phyloP scores from a whole-genome alignment of 2,113 vertebrate species.

The Athene noctua region DNA sequence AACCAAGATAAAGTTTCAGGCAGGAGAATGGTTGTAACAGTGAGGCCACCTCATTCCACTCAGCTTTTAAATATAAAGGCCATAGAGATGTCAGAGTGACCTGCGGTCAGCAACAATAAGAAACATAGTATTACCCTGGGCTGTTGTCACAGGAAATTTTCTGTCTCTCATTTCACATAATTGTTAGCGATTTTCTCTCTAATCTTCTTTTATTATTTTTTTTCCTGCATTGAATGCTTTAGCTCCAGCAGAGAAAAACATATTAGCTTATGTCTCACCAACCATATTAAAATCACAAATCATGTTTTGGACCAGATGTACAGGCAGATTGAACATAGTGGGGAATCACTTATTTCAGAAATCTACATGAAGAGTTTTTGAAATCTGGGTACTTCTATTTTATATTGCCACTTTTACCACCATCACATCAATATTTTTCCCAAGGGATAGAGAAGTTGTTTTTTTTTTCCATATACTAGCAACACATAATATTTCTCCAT shows the following conservation, averaged over 20 bases:
- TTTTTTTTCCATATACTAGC: background rate
- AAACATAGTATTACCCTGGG: background rate
- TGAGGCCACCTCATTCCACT: background rate
- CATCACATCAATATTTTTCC: background rate
- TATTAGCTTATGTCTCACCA: slow-evolving; percentile 16
- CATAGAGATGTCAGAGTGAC: background rate
- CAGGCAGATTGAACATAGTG: slow-evolving; percentile 5
- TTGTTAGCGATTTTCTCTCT: background rate
- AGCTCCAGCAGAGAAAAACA: slow-evolving; percentile 23
- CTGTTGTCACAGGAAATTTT: background rate
- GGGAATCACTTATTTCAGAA: background rate
- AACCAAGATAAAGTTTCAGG: background rate
- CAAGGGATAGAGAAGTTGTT: background rate
- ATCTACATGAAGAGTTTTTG: background rate
- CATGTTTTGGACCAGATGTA: slow-evolving; percentile 31
- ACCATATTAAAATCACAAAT: slow-evolving; percentile 46
- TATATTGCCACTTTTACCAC: background rate
- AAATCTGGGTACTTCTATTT: background rate
- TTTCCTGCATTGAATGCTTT: background rate
- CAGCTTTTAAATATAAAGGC: background rate
- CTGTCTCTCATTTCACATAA: background rate
- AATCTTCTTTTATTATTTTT: background rate
- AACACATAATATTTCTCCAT: background rate
- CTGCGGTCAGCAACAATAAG: background rate
- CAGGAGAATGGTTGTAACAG: background rate